A percentile compares a stretch with the other conserved stretches of the same genome.
phyloP scores from a whole-genome alignment of 2,113 vertebrate genomes.

The Syngnathus floridae region DNA sequence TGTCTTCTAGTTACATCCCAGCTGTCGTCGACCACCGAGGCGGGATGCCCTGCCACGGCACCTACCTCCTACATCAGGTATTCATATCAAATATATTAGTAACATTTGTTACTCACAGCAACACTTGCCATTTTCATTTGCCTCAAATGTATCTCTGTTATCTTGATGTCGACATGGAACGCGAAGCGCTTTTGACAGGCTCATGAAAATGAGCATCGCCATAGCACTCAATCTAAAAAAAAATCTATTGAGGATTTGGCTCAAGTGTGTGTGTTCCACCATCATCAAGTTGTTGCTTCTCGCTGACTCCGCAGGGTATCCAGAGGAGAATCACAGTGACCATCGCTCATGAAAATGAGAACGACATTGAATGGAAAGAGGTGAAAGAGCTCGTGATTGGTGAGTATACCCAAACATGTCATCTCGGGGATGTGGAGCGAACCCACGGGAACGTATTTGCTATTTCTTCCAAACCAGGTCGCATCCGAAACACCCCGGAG shows the following conservation, averaged over 20 bases:
- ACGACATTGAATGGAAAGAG: conserved; percentile 92
- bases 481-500: conserved; percentile 93
- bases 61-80: conserved; percentile 93
- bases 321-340: conserved; percentile 94
- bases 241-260: not conserved
- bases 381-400: conserved; percentile 95
- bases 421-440: not conserved
- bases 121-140: not conserved
- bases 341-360: conserved; percentile 88
- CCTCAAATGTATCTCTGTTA: not conserved
- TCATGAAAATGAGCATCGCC: not conserved
- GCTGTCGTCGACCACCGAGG: conserved; percentile 92
- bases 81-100: too few relatives aligned
- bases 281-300: not conserved
- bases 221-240: not conserved
- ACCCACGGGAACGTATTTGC: not conserved
- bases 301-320: conserved; percentile 76
- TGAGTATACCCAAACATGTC: conserved; percentile 59
- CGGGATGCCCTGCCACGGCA: conserved; percentile 92
- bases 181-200: not conserved
- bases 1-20: conserved; percentile 82
- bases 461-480: conserved; percentile 67
- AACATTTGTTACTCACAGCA: not conserved
- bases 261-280: not conserved
- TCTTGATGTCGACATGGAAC: not conserved